phyloP scores from a whole-genome alignment of 2,888 invertebrate species.

The Perdita meconis region DNA sequence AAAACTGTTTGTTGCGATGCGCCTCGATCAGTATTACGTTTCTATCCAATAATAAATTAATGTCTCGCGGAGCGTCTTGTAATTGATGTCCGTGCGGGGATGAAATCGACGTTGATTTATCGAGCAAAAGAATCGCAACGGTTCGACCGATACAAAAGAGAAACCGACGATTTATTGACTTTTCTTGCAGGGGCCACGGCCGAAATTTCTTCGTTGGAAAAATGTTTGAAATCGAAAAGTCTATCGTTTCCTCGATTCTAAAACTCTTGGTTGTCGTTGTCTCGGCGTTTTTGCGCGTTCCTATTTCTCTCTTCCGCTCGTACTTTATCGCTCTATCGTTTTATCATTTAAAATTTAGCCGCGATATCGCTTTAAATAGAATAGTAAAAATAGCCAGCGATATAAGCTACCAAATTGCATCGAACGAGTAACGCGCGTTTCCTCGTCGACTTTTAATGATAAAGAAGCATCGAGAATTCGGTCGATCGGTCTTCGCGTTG shows the following conservation, averaged over 20 bases:
- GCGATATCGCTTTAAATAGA: constrained; percentile 26
- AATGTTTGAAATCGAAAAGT: not conserved
- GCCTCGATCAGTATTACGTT: constrained; percentile 68
- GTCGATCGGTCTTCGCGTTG: not conserved
- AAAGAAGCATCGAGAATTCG: not conserved
- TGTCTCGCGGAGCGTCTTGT: constrained; percentile 73
- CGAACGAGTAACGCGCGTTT: not conserved
- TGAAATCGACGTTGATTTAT: constrained; percentile 80
- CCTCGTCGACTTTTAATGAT: not conserved
- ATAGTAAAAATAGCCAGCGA: constrained; percentile 63
- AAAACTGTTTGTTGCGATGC: constrained; percentile 35
- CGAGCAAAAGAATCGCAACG: constrained; percentile 68
- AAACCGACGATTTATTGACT: constrained; percentile 72
- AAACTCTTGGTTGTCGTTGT: not conserved
- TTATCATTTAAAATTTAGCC: constrained; percentile 21
- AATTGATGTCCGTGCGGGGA: constrained; percentile 76
- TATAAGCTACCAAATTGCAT: constrained; percentile 69
- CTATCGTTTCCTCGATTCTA: not conserved
- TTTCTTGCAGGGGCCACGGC: constrained; percentile 53
- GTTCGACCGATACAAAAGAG: constrained; percentile 63
- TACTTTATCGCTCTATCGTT: not conserved
- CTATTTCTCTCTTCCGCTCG: not conserved
- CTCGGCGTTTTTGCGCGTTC: not conserved
- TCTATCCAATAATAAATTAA: constrained; percentile 78
- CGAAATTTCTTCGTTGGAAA: constrained; percentile 3